Conservation (phyloP, 2,888 invertebrate species). For the Lithophane socia region DNA sequence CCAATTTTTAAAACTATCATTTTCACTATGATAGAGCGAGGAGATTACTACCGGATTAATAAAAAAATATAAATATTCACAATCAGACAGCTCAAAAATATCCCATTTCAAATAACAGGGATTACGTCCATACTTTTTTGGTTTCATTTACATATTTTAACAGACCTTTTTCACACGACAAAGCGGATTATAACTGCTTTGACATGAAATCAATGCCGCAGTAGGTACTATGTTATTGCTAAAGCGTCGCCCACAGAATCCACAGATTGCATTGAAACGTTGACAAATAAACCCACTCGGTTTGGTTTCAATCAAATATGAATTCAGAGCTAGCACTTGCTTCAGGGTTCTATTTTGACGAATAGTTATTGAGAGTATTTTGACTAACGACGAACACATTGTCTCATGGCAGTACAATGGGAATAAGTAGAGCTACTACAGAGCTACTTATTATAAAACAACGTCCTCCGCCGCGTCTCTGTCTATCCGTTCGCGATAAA, state of each 20-base stretch:
- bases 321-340: background rate
- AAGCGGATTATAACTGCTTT: slow-evolving; percentile 20
- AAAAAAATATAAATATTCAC: slow-evolving; percentile 1
- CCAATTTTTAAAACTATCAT: background rate
- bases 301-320: slow-evolving; percentile 21
- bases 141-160: slow-evolving; percentile 16
- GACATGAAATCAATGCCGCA: slow-evolving; percentile 16
- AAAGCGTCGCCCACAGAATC: slow-evolving; percentile 13
- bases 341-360: background rate
- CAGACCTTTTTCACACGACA: slow-evolving; percentile 5
- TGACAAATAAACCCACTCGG: slow-evolving; percentile 25
- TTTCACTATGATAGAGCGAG: background rate
- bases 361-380: background rate
- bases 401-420: no score
- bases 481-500: no score
- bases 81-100: background rate
- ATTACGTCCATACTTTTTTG: background rate
- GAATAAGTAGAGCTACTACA: no score
- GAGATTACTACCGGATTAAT: background rate
- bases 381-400: no score
- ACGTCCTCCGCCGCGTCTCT: no score
- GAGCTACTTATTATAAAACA: no score
- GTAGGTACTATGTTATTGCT: slow-evolving; percentile 12
- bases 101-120: background rate
- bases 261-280: slow-evolving; percentile 31